phyloP scores from a whole-genome alignment of 2,797 vertebrate genomes.

The Pterois miles region DNA sequence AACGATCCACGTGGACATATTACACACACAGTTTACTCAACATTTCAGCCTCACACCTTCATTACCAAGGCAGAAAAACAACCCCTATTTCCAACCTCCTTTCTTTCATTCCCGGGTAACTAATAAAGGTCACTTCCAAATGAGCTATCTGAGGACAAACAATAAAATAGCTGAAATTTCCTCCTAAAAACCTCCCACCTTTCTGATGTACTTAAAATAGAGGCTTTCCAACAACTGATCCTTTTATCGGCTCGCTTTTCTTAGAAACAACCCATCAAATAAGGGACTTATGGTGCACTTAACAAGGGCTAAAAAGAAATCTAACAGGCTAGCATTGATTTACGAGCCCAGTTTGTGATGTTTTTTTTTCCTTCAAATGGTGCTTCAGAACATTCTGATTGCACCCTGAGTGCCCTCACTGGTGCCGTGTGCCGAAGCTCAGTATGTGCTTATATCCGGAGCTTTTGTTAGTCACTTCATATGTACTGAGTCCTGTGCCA shows the following conservation, averaged over 20 bases:
- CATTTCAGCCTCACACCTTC: background rate
- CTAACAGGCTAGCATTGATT: conserved; percentile 62
- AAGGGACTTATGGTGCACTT: conserved; percentile 56
- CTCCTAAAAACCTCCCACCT: conserved; percentile 19
- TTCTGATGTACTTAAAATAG: conserved; percentile 23
- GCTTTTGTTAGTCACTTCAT: conserved; percentile 75
- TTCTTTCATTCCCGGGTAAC: background rate
- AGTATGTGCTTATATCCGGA: conserved; percentile 62
- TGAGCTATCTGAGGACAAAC: background rate
- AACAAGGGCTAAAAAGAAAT: conserved; percentile 62
- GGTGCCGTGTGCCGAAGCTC: conserved; percentile 55
- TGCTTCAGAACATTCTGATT: conserved; percentile 69
- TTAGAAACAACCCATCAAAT: conserved; percentile 39
- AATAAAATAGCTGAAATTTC: background rate
- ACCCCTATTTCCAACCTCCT: background rate
- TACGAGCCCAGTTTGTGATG: conserved; percentile 56
- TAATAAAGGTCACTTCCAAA: conserved; percentile 19
- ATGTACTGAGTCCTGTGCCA: conserved; percentile 66
- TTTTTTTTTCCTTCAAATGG: conserved; percentile 58
- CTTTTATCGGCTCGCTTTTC: conserved; percentile 45
- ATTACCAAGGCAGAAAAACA: background rate
- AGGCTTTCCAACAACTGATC: conserved; percentile 31
- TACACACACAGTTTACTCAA: background rate
- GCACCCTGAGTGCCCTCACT: conserved; percentile 59
- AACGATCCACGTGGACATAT: background rate